Conservation (phyloP, 2,888 invertebrate genomes). For the Nasonia oneida region DNA sequence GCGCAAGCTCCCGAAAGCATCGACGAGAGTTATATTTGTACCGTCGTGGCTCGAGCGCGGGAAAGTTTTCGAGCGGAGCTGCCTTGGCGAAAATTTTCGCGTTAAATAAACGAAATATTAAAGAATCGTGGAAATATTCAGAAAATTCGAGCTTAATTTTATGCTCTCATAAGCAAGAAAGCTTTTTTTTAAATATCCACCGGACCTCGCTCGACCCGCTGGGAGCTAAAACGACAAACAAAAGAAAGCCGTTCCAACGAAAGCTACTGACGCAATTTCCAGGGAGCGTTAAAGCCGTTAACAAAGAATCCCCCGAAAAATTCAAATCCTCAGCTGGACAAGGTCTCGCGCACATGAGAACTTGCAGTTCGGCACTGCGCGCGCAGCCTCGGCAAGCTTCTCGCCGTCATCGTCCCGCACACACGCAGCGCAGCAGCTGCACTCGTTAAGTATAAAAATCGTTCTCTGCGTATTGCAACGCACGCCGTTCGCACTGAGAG, state of each 20-base stretch:
- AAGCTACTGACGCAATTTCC: neutral
- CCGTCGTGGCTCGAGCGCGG: neutral
- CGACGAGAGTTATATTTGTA: neutral
- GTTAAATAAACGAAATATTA: too few relatives aligned
- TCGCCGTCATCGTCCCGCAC: neutral
- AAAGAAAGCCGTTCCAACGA: too few relatives aligned
- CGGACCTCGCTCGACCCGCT: too few relatives aligned
- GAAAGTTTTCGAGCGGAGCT: neutral
- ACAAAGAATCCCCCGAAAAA: neutral
- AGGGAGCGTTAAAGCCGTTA: neutral
- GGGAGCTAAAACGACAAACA: too few relatives aligned
- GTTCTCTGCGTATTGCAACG: neutral
- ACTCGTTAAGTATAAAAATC: neutral
- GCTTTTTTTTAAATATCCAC: too few relatives aligned
- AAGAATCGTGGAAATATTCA: too few relatives aligned
- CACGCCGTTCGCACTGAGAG: neutral
- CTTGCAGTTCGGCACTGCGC: neutral
- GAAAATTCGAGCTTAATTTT: too few relatives aligned
- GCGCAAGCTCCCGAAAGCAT: conserved; percentile 26
- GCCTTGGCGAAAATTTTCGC: too few relatives aligned
- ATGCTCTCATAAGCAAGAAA: too few relatives aligned
- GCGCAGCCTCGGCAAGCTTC: conserved; percentile 29
- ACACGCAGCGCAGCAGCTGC: neutral
- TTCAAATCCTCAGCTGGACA: neutral
- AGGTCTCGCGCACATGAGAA: neutral